phyloP scores from a whole-genome alignment of 2,113 vertebrate species.

The Otis tarda region DNA sequence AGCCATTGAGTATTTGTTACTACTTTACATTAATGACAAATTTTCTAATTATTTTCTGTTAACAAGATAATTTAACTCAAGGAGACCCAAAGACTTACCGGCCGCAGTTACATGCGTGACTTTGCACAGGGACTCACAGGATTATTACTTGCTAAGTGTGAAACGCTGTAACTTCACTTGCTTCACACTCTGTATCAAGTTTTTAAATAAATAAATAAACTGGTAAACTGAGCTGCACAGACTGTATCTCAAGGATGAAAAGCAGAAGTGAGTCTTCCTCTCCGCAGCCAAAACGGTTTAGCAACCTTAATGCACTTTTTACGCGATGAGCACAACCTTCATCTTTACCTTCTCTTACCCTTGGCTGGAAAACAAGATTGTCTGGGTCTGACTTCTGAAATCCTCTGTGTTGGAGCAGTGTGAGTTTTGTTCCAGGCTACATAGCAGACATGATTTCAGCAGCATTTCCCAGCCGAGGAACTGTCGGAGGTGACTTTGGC shows the following conservation, averaged over 20 bases:
- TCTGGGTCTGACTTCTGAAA: background rate
- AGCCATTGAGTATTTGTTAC: background rate
- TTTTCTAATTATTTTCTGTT: background rate
- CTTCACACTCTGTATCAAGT: background rate
- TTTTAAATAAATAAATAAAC: background rate
- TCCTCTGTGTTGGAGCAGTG: too few relatives aligned
- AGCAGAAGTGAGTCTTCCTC: background rate
- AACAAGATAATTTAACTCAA: background rate
- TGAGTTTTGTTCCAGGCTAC: background rate
- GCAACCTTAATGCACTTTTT: background rate
- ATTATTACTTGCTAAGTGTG: background rate
- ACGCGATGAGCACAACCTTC: background rate
- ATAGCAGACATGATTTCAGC: background rate
- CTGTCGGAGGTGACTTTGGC: background rate
- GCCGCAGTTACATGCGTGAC: fast-evolving
- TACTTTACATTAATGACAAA: background rate
- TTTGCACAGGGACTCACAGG: background rate
- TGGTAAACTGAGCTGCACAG: background rate
- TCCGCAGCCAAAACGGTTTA: fast-evolving
- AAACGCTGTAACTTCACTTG: background rate
- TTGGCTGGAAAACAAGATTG: background rate
- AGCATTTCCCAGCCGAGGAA: background rate
- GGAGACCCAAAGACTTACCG: background rate
- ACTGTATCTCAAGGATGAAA: background rate
- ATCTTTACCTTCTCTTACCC: background rate